Conservation (phyloP, 2,888 invertebrate genomes). For the Nymphalis c-album region DNA sequence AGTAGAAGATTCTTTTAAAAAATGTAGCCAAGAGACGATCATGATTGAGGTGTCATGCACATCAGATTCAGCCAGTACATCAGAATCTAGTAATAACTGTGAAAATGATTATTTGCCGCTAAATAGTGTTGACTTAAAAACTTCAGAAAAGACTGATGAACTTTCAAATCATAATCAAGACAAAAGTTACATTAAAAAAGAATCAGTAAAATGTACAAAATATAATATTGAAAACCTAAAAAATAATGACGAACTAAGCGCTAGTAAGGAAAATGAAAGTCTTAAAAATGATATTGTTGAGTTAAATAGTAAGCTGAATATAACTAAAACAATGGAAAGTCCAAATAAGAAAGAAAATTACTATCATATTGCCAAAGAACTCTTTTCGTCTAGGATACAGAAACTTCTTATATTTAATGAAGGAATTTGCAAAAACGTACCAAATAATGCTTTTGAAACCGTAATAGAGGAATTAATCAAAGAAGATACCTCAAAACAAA, state of each 20-base stretch:
- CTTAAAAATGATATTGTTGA: background rate
- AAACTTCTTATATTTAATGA: conserved; percentile 56
- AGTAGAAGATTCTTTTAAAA: background rate
- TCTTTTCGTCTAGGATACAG: conserved; percentile 65
- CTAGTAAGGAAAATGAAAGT: background rate
- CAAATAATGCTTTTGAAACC: background rate
- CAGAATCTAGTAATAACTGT: background rate
- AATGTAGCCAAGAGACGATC: background rate
- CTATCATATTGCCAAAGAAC: conserved; percentile 51
- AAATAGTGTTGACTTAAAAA: too few relatives aligned
- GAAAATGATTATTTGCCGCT: too few relatives aligned
- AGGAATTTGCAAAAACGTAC: conserved; percentile 41
- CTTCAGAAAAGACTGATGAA: background rate
- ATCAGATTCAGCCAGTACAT: background rate
- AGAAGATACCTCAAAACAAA: background rate
- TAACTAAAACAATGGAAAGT: conserved; percentile 12
- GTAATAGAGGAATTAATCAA: background rate
- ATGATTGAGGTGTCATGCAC: background rate
- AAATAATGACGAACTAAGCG: background rate
- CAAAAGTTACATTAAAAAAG: background rate
- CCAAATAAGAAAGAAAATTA: background rate
- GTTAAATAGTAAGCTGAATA: background rate
- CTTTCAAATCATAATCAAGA: background rate
- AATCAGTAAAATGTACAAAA: background rate
- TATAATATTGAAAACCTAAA: background rate